These are phyloP conservation scores for Reticulitermes lucifugus DNA, from an alignment of 2,888 invertebrate genomes.

Conservation along the genomic window DNA sequence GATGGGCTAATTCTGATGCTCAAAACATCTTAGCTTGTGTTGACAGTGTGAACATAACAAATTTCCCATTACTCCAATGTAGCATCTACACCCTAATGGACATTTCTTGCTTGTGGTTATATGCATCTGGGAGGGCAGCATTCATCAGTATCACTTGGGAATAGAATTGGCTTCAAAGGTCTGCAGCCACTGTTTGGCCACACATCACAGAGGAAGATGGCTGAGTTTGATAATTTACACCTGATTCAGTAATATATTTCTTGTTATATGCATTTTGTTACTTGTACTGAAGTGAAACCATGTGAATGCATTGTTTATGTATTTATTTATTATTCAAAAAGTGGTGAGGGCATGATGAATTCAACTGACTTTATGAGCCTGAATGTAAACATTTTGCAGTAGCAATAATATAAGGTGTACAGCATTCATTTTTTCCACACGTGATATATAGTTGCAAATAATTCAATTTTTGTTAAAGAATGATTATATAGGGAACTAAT, in stretches of 20 bases:
- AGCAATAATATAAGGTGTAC: constrained; percentile 53
- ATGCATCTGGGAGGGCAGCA: not conserved
- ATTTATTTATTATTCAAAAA: not conserved
- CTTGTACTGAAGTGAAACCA: not conserved
- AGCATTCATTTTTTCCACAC: constrained; percentile 36
- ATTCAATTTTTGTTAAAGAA: constrained; percentile 49
- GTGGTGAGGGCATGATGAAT: constrained; percentile 31
- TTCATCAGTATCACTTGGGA: not conserved
- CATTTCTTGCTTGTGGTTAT: not conserved
- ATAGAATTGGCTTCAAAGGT: not conserved
- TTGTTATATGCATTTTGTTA: not conserved
- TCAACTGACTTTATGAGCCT: constrained; percentile 46
- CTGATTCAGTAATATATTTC: not conserved
- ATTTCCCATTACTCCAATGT: not conserved
- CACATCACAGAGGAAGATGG: not conserved
- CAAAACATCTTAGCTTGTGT: constrained; percentile 37
- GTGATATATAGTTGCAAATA: constrained; percentile 51
- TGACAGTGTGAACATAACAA: constrained; percentile 39
- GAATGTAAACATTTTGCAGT: constrained; percentile 53
- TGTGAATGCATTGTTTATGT: constrained; percentile 1
- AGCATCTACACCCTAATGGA: not conserved
- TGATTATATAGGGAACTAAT: constrained; percentile 47
- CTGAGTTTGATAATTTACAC: not conserved
- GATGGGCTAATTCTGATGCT: constrained; percentile 15
- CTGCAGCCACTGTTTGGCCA: not conserved